Conservation (phyloP, 1,140 invertebrate genomes). For the Solen grandis region DNA sequence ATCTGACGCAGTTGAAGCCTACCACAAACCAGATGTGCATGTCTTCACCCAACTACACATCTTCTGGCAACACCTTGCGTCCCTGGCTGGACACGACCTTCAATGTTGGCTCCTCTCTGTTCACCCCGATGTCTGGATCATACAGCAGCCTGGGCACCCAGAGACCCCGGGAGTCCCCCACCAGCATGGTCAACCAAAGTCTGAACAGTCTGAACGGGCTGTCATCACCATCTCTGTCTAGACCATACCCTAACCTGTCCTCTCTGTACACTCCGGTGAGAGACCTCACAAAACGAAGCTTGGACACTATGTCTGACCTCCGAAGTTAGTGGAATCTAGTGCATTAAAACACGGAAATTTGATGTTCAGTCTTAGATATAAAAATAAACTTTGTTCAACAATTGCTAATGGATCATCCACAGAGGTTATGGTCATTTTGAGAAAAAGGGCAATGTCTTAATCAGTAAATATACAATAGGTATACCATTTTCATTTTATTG, state of each 20-base stretch:
- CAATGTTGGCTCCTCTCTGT: constrained; percentile 43
- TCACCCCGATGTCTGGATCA: constrained; percentile 48
- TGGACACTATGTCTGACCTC: constrained; percentile 51
- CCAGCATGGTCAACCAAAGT: constrained; percentile 48
- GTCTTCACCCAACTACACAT: constrained; percentile 33
- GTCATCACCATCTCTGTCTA: constrained; percentile 34
- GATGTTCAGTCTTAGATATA: not conserved
- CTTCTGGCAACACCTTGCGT: constrained; percentile 32
- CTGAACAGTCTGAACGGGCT: constrained; percentile 42
- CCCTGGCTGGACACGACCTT: constrained; percentile 47
- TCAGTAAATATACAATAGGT: no score
- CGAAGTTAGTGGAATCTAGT: constrained; percentile 17
- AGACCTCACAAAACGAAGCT: constrained; percentile 44
- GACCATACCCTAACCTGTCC: constrained; percentile 43
- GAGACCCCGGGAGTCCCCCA: constrained; percentile 30
- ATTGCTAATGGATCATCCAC: no score
- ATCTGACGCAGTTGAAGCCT: constrained; percentile 43
- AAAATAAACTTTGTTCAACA: no score
- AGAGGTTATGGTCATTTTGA: no score
- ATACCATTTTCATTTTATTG: no score
- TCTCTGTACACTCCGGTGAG: constrained; percentile 48
- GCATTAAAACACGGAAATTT: not conserved
- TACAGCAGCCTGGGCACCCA: constrained; percentile 40
- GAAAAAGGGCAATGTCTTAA: no score
- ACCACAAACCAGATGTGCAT: constrained; percentile 10